Evolutionary conservation across 2,888 invertebrate species (phyloP).

Genomic region (Oscheius sp.): DNA sequence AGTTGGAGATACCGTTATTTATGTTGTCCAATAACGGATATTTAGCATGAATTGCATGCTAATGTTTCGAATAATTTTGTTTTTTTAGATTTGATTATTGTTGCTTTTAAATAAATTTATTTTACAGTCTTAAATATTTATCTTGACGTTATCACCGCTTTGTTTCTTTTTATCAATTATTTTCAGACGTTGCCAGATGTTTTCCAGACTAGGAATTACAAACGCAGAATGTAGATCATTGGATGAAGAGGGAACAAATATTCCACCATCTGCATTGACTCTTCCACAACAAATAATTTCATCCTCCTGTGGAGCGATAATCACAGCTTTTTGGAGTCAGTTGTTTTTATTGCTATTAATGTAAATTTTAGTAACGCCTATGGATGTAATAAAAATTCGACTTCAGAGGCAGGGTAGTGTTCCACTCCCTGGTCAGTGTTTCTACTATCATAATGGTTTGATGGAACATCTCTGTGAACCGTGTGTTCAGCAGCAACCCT

Average conservation of each 20-base stretch:
- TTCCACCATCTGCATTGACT: background rate
- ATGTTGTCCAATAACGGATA: constrained; percentile 38
- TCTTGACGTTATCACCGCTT: background rate
- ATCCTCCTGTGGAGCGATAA: constrained; percentile 57
- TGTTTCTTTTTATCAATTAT: background rate
- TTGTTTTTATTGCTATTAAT: background rate
- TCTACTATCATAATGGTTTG: constrained; percentile 80
- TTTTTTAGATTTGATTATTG: background rate
- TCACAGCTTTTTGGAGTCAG: constrained; percentile 60
- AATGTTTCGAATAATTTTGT: background rate
- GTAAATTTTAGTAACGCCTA: constrained; percentile 81
- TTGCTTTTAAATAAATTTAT: background rate
- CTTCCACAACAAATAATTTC: constrained; percentile 52
- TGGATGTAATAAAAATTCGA: constrained; percentile 98
- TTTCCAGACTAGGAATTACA: background rate
- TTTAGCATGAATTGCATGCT: background rate
- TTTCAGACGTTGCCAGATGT: background rate
- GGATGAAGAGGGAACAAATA: background rate
- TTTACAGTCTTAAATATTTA: background rate
- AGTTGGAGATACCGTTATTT: constrained; percentile 48
- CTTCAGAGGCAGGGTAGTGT: constrained; percentile 92
- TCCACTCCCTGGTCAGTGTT: constrained; percentile 74
- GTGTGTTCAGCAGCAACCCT: constrained; percentile 59
- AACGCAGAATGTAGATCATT: background rate
- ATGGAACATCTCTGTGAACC: constrained; percentile 93